A percentile compares a stretch with the other conserved stretches of the same genome.
These are phyloP conservation scores for Proteles cristata DNA, from an alignment of 2,113 vertebrate species.

Conservation along the genomic window DNA sequence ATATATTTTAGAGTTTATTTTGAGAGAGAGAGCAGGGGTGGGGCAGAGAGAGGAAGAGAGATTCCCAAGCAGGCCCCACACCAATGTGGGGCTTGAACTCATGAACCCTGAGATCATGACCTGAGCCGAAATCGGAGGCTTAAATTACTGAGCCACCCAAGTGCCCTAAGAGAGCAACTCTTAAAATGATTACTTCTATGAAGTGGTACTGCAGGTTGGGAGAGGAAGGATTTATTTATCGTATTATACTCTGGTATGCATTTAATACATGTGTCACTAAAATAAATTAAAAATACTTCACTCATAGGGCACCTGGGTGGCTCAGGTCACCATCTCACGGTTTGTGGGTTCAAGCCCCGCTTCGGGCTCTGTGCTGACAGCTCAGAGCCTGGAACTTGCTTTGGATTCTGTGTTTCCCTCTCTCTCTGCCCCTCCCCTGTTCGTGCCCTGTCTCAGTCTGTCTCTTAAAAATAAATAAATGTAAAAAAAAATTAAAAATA, in stretches of 20 bases:
- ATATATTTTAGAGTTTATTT: not conserved
- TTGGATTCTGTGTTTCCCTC: no score
- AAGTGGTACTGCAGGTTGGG: not conserved
- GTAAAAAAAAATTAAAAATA: no score
- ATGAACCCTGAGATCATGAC: not conserved
- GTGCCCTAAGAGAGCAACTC: not conserved
- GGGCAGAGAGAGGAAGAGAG: not conserved
- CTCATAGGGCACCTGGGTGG: not conserved
- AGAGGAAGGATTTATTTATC: not conserved
- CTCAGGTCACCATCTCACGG: no score
- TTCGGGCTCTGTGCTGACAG: no score
- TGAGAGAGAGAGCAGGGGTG: not conserved
- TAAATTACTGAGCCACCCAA: not conserved
- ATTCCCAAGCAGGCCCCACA: no score
- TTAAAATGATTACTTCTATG: not conserved
- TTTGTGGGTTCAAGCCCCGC: no score
- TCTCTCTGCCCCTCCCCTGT: no score
- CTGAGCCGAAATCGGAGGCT: not conserved
- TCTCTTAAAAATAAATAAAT: no score
- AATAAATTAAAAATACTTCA: not conserved
- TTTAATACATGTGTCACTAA: not conserved
- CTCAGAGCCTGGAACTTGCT: no score
- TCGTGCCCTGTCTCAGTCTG: no score
- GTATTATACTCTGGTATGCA: not conserved
- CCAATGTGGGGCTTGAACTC: no score